phyloP scores from a whole-genome alignment of 30 jellyfish, hydroid and myxozoan genomes.

The Haliclystus octoradiatus region DNA sequence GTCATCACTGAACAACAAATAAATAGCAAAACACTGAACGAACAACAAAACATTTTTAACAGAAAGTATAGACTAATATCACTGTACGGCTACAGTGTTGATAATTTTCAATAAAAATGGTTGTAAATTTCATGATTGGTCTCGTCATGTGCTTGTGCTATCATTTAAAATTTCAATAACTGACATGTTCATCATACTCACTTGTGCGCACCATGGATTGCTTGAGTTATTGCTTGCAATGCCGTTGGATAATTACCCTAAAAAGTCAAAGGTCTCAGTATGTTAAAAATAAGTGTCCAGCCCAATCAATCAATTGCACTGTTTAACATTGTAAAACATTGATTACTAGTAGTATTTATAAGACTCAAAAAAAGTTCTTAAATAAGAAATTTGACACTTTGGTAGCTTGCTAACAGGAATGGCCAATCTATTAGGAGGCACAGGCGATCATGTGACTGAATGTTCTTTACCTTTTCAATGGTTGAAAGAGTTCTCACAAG shows the following conservation, averaged over 20 bases:
- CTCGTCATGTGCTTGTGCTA: background rate
- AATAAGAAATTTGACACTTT: too few species aligned
- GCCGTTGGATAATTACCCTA: slow-evolving; percentile 83
- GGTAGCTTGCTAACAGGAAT: too few species aligned
- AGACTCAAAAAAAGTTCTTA: too few species aligned
- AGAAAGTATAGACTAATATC: background rate
- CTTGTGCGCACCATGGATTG: slow-evolving; percentile 61
- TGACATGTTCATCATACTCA: too few species aligned
- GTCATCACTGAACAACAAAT: slow-evolving; percentile 40
- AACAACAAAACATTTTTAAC: background rate
- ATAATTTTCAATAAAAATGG: background rate
- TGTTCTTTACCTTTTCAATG: slow-evolving; percentile 52
- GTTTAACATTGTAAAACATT: too few species aligned
- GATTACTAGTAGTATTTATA: too few species aligned
- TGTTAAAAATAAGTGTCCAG: too few species aligned
- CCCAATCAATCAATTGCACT: too few species aligned
- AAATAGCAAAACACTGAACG: background rate
- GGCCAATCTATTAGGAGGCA: too few species aligned
- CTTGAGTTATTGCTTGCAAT: slow-evolving; percentile 49
- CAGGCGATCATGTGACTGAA: too few species aligned
- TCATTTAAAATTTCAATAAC: background rate
- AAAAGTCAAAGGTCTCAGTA: too few species aligned
- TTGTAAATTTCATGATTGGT: slow-evolving; percentile 13
- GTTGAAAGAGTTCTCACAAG: slow-evolving; percentile 46
- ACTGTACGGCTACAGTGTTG: background rate